Evolutionary conservation across 2,797 vertebrate genomes (phyloP).

Genomic region (Parambassis ranga): DNA sequence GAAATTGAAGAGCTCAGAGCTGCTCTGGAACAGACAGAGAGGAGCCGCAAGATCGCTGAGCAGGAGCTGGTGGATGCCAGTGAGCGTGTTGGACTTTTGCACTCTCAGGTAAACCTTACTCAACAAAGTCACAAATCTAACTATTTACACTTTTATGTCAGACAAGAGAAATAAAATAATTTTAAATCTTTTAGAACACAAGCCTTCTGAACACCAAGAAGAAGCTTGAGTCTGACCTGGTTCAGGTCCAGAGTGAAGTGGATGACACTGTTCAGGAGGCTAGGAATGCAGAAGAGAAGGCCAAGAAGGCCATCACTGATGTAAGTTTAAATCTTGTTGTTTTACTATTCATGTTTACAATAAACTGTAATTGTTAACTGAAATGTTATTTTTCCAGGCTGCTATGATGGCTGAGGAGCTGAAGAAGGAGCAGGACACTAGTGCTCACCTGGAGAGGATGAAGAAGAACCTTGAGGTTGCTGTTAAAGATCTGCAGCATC

Average conservation of each 20-base stretch:
- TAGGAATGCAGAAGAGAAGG: conserved; percentile 90
- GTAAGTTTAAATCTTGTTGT: conserved; percentile 60
- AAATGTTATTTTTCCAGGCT: conserved; percentile 68
- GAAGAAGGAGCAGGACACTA: conserved; percentile 94
- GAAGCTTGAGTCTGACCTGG: conserved; percentile 85
- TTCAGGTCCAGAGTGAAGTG: conserved; percentile 85
- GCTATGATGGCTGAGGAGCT: conserved; percentile 92
- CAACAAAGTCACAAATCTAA: too few species aligned
- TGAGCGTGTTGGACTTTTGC: conserved; percentile 84
- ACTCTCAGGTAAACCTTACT: too few species aligned
- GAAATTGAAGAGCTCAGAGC: conserved; percentile 87
- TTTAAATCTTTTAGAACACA: conserved; percentile 89
- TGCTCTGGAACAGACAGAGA: conserved; percentile 86
- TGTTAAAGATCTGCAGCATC: conserved; percentile 88
- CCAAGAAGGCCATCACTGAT: conserved; percentile 91
- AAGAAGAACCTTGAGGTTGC: conserved; percentile 89
- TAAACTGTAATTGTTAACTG: background rate
- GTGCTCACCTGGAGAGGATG: conserved; percentile 89
- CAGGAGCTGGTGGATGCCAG: conserved; percentile 86
- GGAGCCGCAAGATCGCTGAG: conserved; percentile 83
- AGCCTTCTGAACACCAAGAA: conserved; percentile 82
- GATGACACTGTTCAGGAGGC: conserved; percentile 87
- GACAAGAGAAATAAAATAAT: too few species aligned
- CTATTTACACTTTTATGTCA: too few species aligned
- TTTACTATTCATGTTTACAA: too few species aligned